Base-by-base conservation (phyloP, 1,140 invertebrate species). In the Phthorimaea operculella region DNA sequence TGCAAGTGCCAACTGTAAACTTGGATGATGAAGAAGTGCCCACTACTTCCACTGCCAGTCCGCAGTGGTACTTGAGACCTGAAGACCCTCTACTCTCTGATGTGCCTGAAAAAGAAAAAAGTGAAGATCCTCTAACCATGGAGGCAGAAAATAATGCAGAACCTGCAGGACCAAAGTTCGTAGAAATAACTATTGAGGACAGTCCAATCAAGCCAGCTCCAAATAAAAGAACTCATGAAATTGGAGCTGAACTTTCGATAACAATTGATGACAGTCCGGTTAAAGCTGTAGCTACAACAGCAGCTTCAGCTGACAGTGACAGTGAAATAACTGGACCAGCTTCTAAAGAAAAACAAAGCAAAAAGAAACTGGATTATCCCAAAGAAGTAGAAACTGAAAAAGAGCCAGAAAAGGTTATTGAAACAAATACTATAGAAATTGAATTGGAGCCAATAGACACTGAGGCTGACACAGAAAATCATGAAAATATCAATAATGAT, bases 171-270 rank as follows among this genome's bases (percentile, higher is more conserved):
- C 36, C 17, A 21, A 70, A 68, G 9, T 68, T 65, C 47, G 67
- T 82, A 51, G 82, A 83, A 74, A 83, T 85, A 10, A 81, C 72
- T 16, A 83, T 85, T 60, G 79, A 85, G 60, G 79, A 85, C 55
- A 85, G 82, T 59, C 79, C 82, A 8, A 59, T 78, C n/a, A 83
- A 85, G 61, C 63, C 66, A 44, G 15, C 59, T 42, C 45, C 61
- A 67, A 57, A 48, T 48, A 53, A 60, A 48, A 62, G 57, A 51
- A 58, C 52, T 11, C 45, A 33, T 62, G 63, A 73, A 48, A 54
- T 75, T 33, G 68, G 66, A 10, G 47, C 58, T 21, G 70, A 78
- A 54, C n/a, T 71, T 17, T 51, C 72, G 17, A 74, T 84, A 33
- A 76, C 63, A 9, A 82, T 85, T 59, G 79, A 82, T 51, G 82